These are phyloP conservation scores for Brenthis hecate DNA, from an alignment of 2,888 invertebrate species.

Conservation along the genomic window DNA sequence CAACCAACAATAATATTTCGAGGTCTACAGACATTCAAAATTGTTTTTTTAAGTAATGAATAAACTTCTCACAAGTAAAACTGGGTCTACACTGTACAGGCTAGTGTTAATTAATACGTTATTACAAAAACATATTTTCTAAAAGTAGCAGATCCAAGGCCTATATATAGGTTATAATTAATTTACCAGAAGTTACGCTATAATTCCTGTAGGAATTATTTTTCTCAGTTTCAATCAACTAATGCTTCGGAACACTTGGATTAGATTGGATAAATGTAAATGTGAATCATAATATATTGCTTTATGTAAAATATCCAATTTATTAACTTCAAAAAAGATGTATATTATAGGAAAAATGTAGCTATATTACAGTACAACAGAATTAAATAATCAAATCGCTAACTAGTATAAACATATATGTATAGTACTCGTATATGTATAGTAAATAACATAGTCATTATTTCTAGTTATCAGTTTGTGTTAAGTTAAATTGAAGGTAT, in stretches of 20 bases:
- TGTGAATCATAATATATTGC: neutral
- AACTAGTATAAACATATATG: too few species aligned
- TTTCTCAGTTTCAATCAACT: slow-evolving; percentile 4
- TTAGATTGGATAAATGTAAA: neutral
- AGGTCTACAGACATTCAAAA: too few species aligned
- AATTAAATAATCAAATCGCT: too few species aligned
- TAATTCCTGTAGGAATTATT: slow-evolving; percentile 1
- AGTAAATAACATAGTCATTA: too few species aligned
- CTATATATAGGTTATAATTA: slow-evolving; percentile 2
- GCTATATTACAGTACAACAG: too few species aligned
- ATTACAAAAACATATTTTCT: neutral
- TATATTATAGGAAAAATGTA: too few species aligned
- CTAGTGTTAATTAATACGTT: neutral
- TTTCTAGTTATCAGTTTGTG: too few species aligned
- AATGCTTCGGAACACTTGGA: slow-evolving; percentile 4
- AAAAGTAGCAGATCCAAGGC: neutral
- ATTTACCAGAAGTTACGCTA: neutral
- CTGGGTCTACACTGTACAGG: neutral
- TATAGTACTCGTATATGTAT: too few species aligned
- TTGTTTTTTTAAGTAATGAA: too few species aligned
- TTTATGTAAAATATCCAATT: neutral
- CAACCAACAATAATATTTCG: too few species aligned
- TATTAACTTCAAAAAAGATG: neutral
- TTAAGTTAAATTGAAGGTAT: too few species aligned
- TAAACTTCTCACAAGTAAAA: neutral